These are phyloP conservation scores for Arothron firmamentum DNA, from an alignment of 2,113 vertebrate species.

Conservation along the genomic window DNA sequence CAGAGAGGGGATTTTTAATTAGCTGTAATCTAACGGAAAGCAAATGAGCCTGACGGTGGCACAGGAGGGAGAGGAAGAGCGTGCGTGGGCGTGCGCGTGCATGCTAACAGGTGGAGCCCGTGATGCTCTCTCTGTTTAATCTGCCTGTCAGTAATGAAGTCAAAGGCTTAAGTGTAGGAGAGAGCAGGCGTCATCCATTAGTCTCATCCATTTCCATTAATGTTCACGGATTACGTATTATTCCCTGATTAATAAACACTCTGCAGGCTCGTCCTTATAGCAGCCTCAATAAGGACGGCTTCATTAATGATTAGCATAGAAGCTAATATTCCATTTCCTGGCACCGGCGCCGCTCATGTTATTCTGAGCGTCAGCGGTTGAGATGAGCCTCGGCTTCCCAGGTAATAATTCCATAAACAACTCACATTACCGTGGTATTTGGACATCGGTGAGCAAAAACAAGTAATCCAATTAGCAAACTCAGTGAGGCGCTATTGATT, in stretches of 20 bases:
- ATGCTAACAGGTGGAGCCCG: constrained; percentile 58
- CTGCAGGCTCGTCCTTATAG: constrained; percentile 54
- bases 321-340: constrained; percentile 60
- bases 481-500: constrained; percentile 71
- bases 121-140: constrained; percentile 67
- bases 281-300: constrained; percentile 69
- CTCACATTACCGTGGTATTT: constrained; percentile 68
- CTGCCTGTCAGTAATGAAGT: constrained; percentile 75
- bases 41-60: constrained; percentile 71
- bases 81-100: constrained; percentile 31
- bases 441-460: constrained; percentile 58
- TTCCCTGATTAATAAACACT: constrained; percentile 78
- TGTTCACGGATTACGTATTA: constrained; percentile 75
- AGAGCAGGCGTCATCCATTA: constrained; percentile 70
- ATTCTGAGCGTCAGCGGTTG: constrained; percentile 44
- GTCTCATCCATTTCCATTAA: constrained; percentile 73
- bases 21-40: constrained; percentile 67
- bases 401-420: constrained; percentile 70
- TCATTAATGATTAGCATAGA: constrained; percentile 71
- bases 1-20: constrained; percentile 67
- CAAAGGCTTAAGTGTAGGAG: constrained; percentile 63
- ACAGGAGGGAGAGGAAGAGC: constrained; percentile 37
- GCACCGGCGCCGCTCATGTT: constrained; percentile 38
- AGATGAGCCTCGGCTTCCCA: constrained; percentile 57
- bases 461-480: constrained; percentile 70